These are phyloP conservation scores for Geodia barretti DNA, from an alignment of 37 sponge, comb jelly and placozoan genomes.

Conservation along the genomic window DNA sequence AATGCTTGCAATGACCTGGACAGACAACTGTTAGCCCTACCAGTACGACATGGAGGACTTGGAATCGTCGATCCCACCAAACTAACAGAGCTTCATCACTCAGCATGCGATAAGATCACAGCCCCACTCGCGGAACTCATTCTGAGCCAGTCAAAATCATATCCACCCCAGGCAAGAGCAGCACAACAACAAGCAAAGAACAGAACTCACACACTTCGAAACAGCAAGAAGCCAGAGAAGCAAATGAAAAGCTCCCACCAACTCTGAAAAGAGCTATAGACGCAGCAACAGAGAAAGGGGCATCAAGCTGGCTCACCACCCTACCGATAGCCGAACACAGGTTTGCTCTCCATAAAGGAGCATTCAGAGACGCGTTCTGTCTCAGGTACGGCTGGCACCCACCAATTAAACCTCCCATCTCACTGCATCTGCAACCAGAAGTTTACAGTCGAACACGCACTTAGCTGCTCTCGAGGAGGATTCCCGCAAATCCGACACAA, in stretches of 20 bases:
- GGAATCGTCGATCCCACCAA: neutral
- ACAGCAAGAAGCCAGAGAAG: slow-evolving; percentile 2
- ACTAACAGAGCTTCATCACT: too few relatives aligned
- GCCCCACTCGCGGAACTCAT: too few relatives aligned
- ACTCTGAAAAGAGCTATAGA: slow-evolving; percentile 6
- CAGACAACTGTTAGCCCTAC: neutral
- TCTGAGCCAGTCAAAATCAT: too few relatives aligned
- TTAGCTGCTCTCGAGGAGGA: slow-evolving; percentile 15
- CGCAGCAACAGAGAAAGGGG: slow-evolving; percentile 19
- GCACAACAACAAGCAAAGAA: too few relatives aligned
- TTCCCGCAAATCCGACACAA: slow-evolving; percentile 33
- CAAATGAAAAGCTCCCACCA: slow-evolving; percentile 8
- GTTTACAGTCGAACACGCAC: slow-evolving; percentile 17
- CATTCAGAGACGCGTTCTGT: slow-evolving; percentile 20
- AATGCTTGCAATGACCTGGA: too few relatives aligned
- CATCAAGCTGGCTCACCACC: slow-evolving; percentile 26
- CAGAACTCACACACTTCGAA: too few relatives aligned
- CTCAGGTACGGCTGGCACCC: slow-evolving; percentile 41
- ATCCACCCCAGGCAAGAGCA: too few relatives aligned
- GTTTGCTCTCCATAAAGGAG: slow-evolving; percentile 41
- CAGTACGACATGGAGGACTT: neutral
- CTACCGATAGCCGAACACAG: slow-evolving; percentile 43
- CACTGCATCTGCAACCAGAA: neutral
- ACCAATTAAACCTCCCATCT: neutral
- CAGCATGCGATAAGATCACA: too few relatives aligned